phyloP scores from a whole-genome alignment of 2,888 invertebrate species.

The Ypsolopha sequella region DNA sequence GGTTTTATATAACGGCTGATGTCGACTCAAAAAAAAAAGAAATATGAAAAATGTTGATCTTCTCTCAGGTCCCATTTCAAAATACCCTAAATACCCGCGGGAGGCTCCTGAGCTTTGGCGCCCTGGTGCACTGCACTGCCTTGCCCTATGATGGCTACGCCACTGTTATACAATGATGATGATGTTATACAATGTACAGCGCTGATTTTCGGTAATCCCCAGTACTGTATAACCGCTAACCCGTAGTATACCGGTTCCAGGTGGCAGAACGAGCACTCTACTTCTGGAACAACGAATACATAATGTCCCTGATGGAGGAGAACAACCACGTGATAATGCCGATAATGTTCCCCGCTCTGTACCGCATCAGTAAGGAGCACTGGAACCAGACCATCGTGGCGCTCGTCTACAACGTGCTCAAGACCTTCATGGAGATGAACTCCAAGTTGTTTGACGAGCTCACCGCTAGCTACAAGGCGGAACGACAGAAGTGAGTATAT shows the following conservation, averaged over 20 bases:
- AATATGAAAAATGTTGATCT: no score
- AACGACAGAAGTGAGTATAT: constrained; percentile 94
- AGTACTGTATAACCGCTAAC: no score
- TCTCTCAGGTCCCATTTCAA: no score
- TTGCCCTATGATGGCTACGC: no score
- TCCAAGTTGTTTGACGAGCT: constrained; percentile 99
- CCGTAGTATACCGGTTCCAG: constrained; percentile 51
- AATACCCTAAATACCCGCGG: no score
- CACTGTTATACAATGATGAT: no score
- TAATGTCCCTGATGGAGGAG: constrained; percentile 98
- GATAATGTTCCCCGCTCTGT: constrained; percentile 99
- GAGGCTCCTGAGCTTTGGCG: no score
- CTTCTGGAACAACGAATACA: constrained; percentile 99
- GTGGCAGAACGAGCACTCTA: constrained; percentile 99
- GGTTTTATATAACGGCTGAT: no score
- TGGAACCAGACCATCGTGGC: constrained; percentile 99
- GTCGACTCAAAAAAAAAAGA: no score
- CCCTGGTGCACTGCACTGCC: no score
- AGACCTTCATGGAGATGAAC: constrained; percentile 99
- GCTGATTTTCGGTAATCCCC: no score
- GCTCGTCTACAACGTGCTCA: constrained; percentile 99
- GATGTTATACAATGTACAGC: no score
- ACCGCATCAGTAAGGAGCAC: constrained; percentile 99
- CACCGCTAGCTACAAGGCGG: constrained; percentile 98
- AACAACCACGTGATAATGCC: constrained; percentile 99